These are phyloP conservation scores for Corapipo altera DNA, from an alignment of 2,113 vertebrate genomes.

Conservation along the genomic window DNA sequence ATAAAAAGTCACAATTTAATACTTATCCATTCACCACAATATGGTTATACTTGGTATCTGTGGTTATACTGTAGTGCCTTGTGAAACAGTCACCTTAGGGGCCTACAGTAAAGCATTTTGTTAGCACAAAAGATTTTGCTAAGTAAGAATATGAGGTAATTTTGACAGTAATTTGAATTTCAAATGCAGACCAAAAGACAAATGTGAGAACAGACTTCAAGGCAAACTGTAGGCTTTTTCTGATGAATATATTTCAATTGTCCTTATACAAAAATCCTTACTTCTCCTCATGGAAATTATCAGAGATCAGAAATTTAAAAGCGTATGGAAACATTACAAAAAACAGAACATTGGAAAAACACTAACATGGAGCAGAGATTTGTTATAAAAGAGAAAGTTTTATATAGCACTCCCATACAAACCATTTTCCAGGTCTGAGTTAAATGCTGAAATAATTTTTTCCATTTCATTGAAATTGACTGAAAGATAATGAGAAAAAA, in stretches of 20 bases:
- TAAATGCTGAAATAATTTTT: not conserved
- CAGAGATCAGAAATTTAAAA: not conserved
- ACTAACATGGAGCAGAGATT: not conserved
- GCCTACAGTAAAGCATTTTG: not conserved
- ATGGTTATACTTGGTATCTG: not conserved
- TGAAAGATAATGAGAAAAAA: not conserved
- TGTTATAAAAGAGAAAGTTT: not conserved
- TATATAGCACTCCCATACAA: not conserved
- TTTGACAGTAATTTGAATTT: constrained; percentile 12
- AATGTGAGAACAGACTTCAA: constrained; percentile 12
- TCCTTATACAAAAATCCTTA: not conserved
- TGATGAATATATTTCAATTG: not conserved
- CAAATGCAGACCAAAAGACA: not conserved
- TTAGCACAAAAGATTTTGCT: not conserved
- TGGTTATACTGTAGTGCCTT: not conserved
- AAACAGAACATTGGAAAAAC: constrained; percentile 11
- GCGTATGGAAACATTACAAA: not conserved
- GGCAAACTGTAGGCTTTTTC: not conserved
- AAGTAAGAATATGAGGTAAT: not conserved
- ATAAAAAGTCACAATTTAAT: not conserved
- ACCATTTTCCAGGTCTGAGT: not conserved
- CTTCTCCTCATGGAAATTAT: not conserved
- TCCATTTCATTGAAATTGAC: not conserved
- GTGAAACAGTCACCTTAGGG: not conserved
- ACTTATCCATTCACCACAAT: not conserved